phyloP scores from a whole-genome alignment of 2,113 vertebrate genomes.

The Ptychochromis oligacanthus region DNA sequence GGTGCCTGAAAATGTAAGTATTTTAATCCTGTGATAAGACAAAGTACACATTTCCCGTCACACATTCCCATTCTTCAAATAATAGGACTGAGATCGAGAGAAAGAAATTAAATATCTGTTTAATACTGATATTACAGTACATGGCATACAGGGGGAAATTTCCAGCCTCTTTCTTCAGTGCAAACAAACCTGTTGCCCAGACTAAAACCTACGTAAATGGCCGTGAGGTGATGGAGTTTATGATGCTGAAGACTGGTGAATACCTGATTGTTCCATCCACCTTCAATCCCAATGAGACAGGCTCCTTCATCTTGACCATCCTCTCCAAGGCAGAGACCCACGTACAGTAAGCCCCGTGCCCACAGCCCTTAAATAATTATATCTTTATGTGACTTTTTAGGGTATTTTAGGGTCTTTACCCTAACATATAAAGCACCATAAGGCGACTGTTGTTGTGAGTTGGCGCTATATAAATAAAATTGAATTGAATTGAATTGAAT shows the following conservation, averaged over 20 bases:
- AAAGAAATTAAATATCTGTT: background rate
- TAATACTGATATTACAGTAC: slow-evolving; percentile 25
- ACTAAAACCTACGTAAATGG: slow-evolving; percentile 35
- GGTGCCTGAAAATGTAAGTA: slow-evolving; percentile 71
- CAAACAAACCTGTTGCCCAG: background rate
- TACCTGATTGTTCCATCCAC: slow-evolving; percentile 77
- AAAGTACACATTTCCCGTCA: background rate
- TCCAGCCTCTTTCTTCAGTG: slow-evolving; percentile 68
- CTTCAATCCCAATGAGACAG: slow-evolving; percentile 41
- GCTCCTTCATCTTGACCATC: slow-evolving; percentile 73
- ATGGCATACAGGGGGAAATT: slow-evolving; percentile 51
- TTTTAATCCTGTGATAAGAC: background rate
- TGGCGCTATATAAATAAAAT: no score
- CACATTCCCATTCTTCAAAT: background rate
- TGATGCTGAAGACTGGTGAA: slow-evolving; percentile 61
- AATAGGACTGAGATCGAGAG: background rate
- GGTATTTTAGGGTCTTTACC: no score
- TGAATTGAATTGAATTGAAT: no score
- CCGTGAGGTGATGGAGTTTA: slow-evolving; percentile 69
- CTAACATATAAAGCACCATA: no score
- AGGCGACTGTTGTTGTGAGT: no score
- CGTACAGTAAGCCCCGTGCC: slow-evolving; percentile 45
- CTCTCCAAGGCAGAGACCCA: slow-evolving; percentile 62
- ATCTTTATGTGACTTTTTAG: background rate
- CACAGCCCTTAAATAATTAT: no score